A percentile compares a stretch with the other conserved stretches of the same genome.
Evolutionary conservation across 2,797 vertebrate genomes (phyloP).

Genomic region (Oryzias dopingdopingensis): DNA sequence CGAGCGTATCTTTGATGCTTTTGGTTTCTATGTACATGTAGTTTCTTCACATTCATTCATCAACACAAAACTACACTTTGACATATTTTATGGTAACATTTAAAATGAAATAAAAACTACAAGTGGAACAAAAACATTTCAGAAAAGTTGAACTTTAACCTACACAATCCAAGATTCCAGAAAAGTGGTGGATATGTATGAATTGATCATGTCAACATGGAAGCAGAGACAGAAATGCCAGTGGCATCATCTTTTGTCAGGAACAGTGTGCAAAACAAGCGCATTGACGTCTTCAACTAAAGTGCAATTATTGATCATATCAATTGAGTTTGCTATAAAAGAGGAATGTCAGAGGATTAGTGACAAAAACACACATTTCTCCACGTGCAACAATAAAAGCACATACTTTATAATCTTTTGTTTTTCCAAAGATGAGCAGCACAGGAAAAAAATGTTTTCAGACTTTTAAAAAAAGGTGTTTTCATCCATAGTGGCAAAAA

Average conservation of each 20-base stretch:
- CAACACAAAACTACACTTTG: conserved; percentile 34
- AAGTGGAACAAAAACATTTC: conserved; percentile 18
- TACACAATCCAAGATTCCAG: conserved; percentile 18
- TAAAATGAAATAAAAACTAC: conserved; percentile 21
- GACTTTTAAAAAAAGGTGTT: too few relatives aligned
- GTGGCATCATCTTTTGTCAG: conserved; percentile 20
- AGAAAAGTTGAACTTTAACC: conserved; percentile 17
- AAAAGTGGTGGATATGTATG: conserved; percentile 28
- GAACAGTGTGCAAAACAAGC: conserved; percentile 62
- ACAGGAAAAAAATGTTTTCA: too few relatives aligned
- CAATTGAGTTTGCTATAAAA: conserved; percentile 33
- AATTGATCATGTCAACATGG: conserved; percentile 29
- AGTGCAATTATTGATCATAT: conserved; percentile 64
- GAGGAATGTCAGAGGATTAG: conserved; percentile 49
- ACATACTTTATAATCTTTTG: conserved; percentile 19
- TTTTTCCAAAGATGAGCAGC: not conserved
- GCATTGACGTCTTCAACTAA: conserved; percentile 60
- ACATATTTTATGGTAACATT: conserved; percentile 17
- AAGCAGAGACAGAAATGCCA: conserved; percentile 21
- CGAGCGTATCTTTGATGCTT: conserved; percentile 60
- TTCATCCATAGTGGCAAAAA: too few relatives aligned
- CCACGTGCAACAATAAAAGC: conserved; percentile 53
- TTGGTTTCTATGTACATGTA: conserved; percentile 44
- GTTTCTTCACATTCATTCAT: conserved; percentile 45
- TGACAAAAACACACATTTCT: conserved; percentile 34